Evolutionary conservation across 2,797 vertebrate genomes (phyloP).

Genomic region (Perodicticus potto): DNA sequence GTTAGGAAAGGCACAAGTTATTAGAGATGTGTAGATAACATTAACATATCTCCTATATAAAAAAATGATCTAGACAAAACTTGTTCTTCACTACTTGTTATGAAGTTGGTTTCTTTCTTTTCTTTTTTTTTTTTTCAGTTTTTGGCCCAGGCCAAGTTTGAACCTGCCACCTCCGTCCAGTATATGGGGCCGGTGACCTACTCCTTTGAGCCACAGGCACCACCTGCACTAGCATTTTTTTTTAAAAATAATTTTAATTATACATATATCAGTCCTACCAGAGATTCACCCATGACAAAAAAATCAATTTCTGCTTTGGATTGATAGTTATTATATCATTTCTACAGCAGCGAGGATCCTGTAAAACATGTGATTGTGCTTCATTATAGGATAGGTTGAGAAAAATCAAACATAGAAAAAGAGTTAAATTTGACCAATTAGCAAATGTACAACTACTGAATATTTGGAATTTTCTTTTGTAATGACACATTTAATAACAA

Average conservation of each 20-base stretch:
- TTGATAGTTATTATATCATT: not conserved
- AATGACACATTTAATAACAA: not conserved
- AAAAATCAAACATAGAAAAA: not conserved
- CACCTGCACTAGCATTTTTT: too few species aligned
- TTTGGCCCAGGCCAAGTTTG: too few species aligned
- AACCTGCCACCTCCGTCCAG: too few species aligned
- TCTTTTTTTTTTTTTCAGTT: too few species aligned
- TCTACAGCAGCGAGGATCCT: not conserved
- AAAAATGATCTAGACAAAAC: not conserved
- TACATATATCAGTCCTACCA: not conserved
- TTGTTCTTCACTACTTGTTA: not conserved
- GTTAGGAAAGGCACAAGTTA: not conserved
- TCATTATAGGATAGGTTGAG: not conserved
- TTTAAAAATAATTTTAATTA: not conserved
- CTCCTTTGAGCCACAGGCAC: too few species aligned
- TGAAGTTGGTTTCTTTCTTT: not conserved
- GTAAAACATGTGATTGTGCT: not conserved
- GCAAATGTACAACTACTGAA: not conserved
- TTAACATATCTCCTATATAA: not conserved
- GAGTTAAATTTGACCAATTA: not conserved
- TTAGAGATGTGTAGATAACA: not conserved
- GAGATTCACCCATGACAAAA: not conserved
- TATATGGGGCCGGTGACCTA: too few species aligned
- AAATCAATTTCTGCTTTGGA: not conserved
- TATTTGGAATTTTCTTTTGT: slow-evolving; percentile 32